Evolutionary conservation across 2,113 vertebrate species (phyloP), one percentile per base, ranked within the genome.

Genomic region (Etheostoma spectabile): DNA sequence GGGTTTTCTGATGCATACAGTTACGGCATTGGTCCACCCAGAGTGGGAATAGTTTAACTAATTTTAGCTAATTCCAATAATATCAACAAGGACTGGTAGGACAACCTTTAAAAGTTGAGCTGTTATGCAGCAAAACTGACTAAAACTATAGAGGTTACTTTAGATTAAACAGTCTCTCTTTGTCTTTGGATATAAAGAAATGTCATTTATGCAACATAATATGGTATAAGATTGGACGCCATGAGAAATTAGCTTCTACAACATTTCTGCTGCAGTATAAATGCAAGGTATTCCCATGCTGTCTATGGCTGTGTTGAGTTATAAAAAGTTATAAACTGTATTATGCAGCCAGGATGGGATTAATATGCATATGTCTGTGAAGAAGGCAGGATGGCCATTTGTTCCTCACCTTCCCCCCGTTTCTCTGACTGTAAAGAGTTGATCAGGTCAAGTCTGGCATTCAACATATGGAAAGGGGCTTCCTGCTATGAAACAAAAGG

Each of bases 1-100:
- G 59, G 21, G 12, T 27, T 18, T 42, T 11, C 15, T 52, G 21
- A 61, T 53, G 65, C 65, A 22, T 62, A 75, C 30, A 46, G 42
- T 24, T 48, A 27, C 55, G 55, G 11, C 69, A 63, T 24, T 84
- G 35, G 13, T 73, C 53, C 24, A 68, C 24, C 10, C 63, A 55
- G 38, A 67, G 48, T 14, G n/a, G 45, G 27, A 55, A 22, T 7
- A 13, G 16, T 57, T 59, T 12, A 27, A 11, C 38, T 42, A 42
- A 42, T 42, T 42, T 42, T 42, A 42, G 35, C 46, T 42, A n/a
- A 49, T 57, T 72, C 33, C 13, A 42, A 49, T 19, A 38, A 8
- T 57, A 14, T 53, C 27, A 38, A 63, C 27, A 38, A 56, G 24
- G 57, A 42, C 22, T 61, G 27, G 1, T 6, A 10, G 5, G 11